Evolutionary conservation across 2,113 vertebrate species (phyloP).

Genomic region (Ailuropoda melanoleuca): DNA sequence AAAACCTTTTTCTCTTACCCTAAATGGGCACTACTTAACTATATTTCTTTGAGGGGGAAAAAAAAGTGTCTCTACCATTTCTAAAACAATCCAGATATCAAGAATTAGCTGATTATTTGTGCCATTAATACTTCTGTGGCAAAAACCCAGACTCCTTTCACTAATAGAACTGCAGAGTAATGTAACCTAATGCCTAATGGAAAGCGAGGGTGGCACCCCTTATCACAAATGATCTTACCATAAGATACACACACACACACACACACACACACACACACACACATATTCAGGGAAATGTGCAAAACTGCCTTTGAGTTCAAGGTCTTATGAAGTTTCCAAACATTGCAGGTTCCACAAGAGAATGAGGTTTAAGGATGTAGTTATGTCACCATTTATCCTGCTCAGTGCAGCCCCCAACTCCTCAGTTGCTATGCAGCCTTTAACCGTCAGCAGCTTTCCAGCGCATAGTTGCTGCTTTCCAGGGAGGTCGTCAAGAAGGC

Average conservation of each 20-base stretch:
- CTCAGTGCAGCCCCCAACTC: rapidly evolving
- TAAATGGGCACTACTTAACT: background rate
- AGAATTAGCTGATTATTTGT: background rate
- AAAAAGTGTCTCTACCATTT: background rate
- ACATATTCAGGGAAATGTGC: background rate
- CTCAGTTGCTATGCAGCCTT: background rate
- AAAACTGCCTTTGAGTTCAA: background rate
- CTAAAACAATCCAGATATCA: background rate
- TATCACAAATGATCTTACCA: background rate
- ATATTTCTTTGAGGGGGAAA: background rate
- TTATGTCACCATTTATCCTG: background rate
- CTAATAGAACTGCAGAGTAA: background rate
- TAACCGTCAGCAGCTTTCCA: rapidly evolving
- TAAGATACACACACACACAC: background rate
- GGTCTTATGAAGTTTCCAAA: background rate
- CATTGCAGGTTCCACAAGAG: background rate
- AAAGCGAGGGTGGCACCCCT: rapidly evolving
- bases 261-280: background rate
- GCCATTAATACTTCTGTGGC: background rate
- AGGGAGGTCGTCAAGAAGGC: background rate
- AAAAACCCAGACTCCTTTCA: background rate
- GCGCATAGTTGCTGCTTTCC: background rate
- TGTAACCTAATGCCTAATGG: background rate
- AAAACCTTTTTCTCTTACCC: background rate
- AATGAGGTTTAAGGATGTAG: background rate